These are phyloP conservation scores for Scopus umbretta DNA, from an alignment of 2,113 vertebrate genomes.

Conservation along the genomic window DNA sequence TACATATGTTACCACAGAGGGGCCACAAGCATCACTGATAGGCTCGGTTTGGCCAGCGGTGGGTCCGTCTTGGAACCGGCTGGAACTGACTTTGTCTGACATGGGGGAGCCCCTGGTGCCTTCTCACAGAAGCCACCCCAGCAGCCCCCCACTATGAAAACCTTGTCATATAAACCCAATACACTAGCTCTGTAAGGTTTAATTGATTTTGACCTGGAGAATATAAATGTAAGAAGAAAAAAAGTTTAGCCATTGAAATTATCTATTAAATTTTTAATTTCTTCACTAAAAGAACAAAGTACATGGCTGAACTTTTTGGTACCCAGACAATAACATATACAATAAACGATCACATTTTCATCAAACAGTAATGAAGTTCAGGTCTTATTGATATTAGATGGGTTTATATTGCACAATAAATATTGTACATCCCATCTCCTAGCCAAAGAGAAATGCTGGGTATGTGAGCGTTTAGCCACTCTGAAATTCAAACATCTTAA, in stretches of 20 bases:
- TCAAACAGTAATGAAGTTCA: neutral
- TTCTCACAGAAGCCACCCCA: neutral
- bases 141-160: neutral
- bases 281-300: neutral
- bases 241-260: neutral
- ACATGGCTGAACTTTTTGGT: neutral
- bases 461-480: neutral
- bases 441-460: neutral
- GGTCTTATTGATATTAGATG: neutral
- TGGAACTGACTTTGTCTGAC: neutral
- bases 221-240: neutral
- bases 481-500: neutral
- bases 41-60: neutral
- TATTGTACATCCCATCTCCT: neutral
- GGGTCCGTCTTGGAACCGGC: accelerated
- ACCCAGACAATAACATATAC: neutral
- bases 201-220: neutral
- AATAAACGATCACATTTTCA: neutral
- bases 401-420: neutral
- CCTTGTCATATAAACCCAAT: neutral
- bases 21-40: neutral
- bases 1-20: neutral
- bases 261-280: neutral
- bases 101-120: neutral
- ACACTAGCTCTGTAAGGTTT: neutral